Evolutionary conservation across 2,888 invertebrate genomes (phyloP).

Genomic region (Cartodere bifasciata): DNA sequence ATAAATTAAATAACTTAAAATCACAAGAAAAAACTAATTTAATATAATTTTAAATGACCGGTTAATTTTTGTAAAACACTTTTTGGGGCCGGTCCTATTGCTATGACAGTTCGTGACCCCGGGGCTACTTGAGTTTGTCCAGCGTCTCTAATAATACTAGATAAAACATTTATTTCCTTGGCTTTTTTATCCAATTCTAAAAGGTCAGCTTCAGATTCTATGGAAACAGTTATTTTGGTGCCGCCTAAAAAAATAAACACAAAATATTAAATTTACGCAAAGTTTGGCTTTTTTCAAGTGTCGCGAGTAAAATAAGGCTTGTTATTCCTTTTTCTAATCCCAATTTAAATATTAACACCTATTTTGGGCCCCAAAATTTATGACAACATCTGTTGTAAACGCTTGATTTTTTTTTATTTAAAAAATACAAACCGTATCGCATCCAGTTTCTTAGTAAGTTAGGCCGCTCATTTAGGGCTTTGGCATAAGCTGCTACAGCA

Average conservation of each 20-base stretch:
- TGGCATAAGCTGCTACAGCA: conserved; percentile 76
- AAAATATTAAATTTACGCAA: not conserved
- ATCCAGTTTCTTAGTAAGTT: conserved; percentile 47
- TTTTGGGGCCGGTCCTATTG: conserved; percentile 81
- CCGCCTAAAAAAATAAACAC: conserved; percentile 41
- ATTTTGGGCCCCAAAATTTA: not conserved
- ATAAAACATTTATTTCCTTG: conserved; percentile 52
- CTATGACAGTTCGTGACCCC: conserved; percentile 81
- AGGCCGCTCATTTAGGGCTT: conserved; percentile 48
- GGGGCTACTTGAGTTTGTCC: conserved; percentile 87
- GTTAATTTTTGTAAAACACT: conserved; percentile 68
- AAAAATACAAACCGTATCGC: conserved; percentile 17
- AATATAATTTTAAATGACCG: conserved; percentile 77
- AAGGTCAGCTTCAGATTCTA: conserved; percentile 64
- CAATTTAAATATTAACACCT: not conserved
- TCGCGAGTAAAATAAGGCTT: not conserved
- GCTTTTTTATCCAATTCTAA: conserved; percentile 57
- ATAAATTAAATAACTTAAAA: too few species aligned
- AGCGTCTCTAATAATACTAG: conserved; percentile 74
- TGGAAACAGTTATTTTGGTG: conserved; percentile 77
- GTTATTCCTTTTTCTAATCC: not conserved
- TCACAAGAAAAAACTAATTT: too few species aligned
- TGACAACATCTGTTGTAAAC: not conserved
- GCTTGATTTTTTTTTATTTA: not conserved
- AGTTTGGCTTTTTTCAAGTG: too few species aligned